These are phyloP conservation scores for Amiota minor DNA, from an alignment of 2,888 invertebrate genomes.

Conservation along the genomic window DNA sequence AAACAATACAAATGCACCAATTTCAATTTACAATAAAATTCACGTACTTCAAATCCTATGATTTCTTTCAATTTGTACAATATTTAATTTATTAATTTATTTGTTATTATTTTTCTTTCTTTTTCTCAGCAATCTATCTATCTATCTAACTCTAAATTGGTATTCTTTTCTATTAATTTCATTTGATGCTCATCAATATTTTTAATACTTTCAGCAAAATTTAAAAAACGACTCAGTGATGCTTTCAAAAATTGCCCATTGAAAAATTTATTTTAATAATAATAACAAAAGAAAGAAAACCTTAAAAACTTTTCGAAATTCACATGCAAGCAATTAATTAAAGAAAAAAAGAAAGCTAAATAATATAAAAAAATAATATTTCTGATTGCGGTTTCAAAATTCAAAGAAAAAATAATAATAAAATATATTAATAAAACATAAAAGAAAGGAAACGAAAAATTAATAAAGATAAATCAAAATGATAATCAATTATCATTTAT, in stretches of 20 bases:
- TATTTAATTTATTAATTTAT: conserved; percentile 43
- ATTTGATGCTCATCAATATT: conserved; percentile 35
- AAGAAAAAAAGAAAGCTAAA: conserved; percentile 36
- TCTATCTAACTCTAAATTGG: conserved; percentile 37
- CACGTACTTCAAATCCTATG: conserved; percentile 45
- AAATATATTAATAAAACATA: conserved; percentile 10
- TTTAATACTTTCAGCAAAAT: conserved; percentile 69
- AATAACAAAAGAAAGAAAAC: conserved; percentile 32
- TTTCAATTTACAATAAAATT: conserved; percentile 42
- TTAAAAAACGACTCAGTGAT: conserved; percentile 71
- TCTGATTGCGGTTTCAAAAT: conserved; percentile 68
- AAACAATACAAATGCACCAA: background rate
- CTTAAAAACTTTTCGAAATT: conserved; percentile 2
- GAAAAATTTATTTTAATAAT: conserved; percentile 66
- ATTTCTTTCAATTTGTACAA: no score
- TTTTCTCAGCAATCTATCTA: conserved; percentile 52
- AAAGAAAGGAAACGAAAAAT: conserved; percentile 21
- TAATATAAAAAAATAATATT: conserved; percentile 49
- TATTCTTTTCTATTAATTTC: conserved; percentile 18
- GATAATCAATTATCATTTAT: no score
- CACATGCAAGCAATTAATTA: conserved; percentile 20
- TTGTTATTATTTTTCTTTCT: conserved; percentile 39
- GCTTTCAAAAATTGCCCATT: conserved; percentile 70
- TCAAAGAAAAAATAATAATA: conserved; percentile 25
- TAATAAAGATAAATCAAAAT: no score